These are phyloP conservation scores for Leptinotarsa tumamoca DNA, from an alignment of 2,888 invertebrate genomes.

Conservation along the genomic window DNA sequence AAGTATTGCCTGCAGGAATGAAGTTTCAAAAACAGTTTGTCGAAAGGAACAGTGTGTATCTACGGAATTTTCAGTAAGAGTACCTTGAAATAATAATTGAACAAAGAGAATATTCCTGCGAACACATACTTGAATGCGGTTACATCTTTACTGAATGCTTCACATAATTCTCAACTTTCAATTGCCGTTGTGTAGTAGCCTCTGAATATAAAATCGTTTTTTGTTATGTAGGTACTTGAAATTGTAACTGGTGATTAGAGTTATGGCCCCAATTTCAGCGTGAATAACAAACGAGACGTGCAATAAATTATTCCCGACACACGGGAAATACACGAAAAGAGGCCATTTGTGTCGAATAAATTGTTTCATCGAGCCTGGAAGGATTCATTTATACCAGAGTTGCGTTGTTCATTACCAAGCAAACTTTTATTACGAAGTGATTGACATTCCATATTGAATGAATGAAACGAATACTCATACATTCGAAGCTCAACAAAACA, in stretches of 20 bases:
- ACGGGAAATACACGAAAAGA: neutral
- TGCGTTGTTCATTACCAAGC: neutral
- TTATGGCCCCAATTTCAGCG: constrained; percentile 1
- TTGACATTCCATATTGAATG: too few relatives aligned
- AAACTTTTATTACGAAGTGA: too few relatives aligned
- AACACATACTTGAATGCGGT: constrained; percentile 43
- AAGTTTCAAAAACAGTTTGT: too few relatives aligned
- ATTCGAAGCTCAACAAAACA: too few relatives aligned
- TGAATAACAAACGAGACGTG: neutral
- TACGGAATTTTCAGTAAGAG: too few relatives aligned
- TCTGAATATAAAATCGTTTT: neutral
- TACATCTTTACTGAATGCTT: constrained; percentile 41
- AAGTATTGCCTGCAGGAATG: too few relatives aligned
- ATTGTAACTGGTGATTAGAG: neutral
- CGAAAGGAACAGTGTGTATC: too few relatives aligned
- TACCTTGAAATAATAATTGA: too few relatives aligned
- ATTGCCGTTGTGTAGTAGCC: neutral
- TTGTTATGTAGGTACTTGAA: neutral
- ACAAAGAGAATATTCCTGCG: constrained; percentile 13
- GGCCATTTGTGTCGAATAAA: neutral
- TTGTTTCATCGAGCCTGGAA: neutral
- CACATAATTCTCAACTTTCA: constrained; percentile 22
- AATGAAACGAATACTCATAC: too few relatives aligned
- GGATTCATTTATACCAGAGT: neutral
- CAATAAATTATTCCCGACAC: neutral